Evolutionary conservation across 2,113 vertebrate species (phyloP).

Genomic region (Urocolius indicus): DNA sequence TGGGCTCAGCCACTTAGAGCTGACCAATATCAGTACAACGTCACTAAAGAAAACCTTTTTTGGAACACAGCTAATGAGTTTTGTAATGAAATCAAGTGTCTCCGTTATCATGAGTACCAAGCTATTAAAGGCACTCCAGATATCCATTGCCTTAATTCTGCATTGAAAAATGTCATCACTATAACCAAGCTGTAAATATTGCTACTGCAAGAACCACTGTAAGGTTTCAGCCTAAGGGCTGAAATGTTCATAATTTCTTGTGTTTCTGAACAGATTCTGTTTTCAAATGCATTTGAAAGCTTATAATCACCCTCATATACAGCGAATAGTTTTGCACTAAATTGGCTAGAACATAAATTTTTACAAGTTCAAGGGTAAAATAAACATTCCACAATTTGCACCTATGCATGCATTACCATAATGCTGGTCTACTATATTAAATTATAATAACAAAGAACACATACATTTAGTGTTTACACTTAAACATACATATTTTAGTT

Average conservation of each 20-base stretch:
- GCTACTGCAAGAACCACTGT: background rate
- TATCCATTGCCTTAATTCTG: too few species aligned
- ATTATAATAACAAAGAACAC: background rate
- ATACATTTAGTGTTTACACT: background rate
- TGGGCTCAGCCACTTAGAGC: too few species aligned
- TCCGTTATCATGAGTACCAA: too few species aligned
- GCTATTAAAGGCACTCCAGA: too few species aligned
- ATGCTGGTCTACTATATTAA: background rate
- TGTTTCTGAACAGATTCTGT: background rate
- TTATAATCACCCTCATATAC: background rate
- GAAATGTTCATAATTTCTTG: background rate
- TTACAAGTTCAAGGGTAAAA: background rate
- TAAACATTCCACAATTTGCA: background rate
- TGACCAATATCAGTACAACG: too few species aligned
- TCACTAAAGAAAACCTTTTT: too few species aligned
- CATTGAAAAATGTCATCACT: too few species aligned
- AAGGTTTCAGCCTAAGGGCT: too few species aligned
- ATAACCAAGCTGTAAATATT: background rate
- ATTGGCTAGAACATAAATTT: background rate
- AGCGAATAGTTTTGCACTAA: background rate
- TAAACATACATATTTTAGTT: background rate
- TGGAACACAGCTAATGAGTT: too few species aligned
- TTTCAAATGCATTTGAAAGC: background rate
- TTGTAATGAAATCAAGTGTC: too few species aligned
- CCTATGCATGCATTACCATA: background rate